Conservation (phyloP, 2,888 invertebrate species). For the Cerastis rubricosa region DNA sequence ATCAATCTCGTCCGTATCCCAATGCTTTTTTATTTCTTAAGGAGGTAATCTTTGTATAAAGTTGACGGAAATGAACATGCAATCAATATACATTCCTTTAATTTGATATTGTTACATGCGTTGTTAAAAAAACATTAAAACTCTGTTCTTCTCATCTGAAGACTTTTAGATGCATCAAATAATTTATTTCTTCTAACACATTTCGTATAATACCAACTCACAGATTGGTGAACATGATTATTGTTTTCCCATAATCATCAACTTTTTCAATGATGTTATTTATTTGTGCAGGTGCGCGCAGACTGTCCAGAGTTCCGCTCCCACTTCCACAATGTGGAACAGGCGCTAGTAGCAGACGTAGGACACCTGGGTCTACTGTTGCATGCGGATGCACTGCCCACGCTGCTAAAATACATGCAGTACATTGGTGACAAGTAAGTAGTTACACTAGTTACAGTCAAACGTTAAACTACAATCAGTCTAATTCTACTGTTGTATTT, state of each 20-base stretch:
- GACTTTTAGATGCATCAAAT: neutral
- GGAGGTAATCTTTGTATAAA: too few species aligned
- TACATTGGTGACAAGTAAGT: slow-evolving; percentile 92
- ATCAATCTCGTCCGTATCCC: neutral
- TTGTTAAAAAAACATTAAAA: neutral
- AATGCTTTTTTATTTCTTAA: too few species aligned
- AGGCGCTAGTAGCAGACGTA: slow-evolving; percentile 93
- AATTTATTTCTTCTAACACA: neutral
- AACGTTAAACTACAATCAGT: neutral
- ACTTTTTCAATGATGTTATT: too few species aligned
- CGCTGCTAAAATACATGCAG: slow-evolving; percentile 93
- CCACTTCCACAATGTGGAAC: slow-evolving; percentile 95
- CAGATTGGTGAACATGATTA: neutral
- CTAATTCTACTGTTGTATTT: neutral
- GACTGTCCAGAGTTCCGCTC: slow-evolving; percentile 96
- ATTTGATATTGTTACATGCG: neutral
- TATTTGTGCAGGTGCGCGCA: slow-evolving; percentile 92
- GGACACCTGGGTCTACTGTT: slow-evolving; percentile 91
- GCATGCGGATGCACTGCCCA: slow-evolving; percentile 93
- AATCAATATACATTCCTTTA: neutral
- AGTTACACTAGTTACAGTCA: slow-evolving; percentile 15
- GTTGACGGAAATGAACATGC: neutral
- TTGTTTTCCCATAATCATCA: too few species aligned
- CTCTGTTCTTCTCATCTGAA: neutral
- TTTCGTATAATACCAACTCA: neutral